phyloP scores from a whole-genome alignment of 2,113 vertebrate genomes.

The Arothron firmamentum region DNA sequence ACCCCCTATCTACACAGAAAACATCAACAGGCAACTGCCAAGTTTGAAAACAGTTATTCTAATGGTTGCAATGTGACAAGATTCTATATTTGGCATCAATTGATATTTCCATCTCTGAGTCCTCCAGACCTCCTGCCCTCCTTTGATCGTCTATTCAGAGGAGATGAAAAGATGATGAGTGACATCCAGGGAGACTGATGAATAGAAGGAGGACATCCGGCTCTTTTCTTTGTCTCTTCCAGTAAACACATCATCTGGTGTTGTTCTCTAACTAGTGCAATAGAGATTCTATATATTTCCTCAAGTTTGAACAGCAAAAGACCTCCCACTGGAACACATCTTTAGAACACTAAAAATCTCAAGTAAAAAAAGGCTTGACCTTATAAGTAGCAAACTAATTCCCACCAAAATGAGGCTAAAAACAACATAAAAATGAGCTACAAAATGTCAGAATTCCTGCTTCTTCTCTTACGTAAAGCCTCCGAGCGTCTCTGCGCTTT shows the following conservation, averaged over 20 bases:
- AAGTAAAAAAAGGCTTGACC: too few relatives aligned
- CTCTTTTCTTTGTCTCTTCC: conserved; percentile 27
- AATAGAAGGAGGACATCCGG: conserved; percentile 32
- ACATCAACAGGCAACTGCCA: background rate
- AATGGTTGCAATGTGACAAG: conserved; percentile 20
- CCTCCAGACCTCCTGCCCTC: conserved; percentile 15
- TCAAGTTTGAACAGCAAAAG: conserved; percentile 10
- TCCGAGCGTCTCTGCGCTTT: conserved; percentile 23
- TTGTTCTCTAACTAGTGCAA: conserved; percentile 3
- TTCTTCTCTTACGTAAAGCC: conserved; percentile 34
- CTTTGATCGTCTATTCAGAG: conserved; percentile 54
- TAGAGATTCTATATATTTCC: conserved; percentile 9
- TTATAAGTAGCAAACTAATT: background rate
- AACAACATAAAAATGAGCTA: background rate
- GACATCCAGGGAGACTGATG: conserved; percentile 40
- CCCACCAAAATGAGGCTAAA: background rate
- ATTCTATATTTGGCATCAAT: conserved; percentile 61
- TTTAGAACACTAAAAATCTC: background rate
- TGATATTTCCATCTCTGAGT: conserved; percentile 49
- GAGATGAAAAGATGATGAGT: conserved; percentile 64
- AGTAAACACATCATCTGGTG: conserved; percentile 27
- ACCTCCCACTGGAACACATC: background rate
- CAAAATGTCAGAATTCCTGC: conserved; percentile 10
- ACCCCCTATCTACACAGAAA: background rate
- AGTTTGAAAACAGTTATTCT: conserved; percentile 44